Conservation (phyloP, 2,888 invertebrate species). For the Autographa gamma region DNA sequence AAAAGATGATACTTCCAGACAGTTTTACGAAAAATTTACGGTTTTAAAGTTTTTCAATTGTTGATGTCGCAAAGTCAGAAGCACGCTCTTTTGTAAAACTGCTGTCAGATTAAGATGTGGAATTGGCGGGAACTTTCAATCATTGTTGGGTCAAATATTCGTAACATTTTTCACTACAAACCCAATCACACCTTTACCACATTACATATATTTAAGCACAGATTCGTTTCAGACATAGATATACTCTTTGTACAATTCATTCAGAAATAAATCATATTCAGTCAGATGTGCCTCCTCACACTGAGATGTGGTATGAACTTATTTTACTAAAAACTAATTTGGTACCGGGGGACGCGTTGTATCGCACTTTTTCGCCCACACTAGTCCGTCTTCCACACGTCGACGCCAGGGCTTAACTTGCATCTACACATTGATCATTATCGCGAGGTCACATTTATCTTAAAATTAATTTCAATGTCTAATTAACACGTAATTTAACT, state of each 20-base stretch:
- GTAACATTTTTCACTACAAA: constrained; percentile 41
- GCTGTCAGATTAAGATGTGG: not conserved
- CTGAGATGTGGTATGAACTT: constrained; percentile 56
- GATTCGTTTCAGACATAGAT: constrained; percentile 56
- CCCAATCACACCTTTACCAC: constrained; percentile 45
- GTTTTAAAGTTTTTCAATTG: not conserved
- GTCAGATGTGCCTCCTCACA: constrained; percentile 63
- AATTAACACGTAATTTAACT: constrained; percentile 69
- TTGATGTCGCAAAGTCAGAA: not conserved
- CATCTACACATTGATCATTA: constrained; percentile 54
- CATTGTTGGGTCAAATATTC: constrained; percentile 47
- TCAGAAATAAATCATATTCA: constrained; percentile 65
- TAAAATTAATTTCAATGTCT: constrained; percentile 63
- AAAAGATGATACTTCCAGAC: not conserved
- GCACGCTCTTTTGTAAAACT: not conserved
- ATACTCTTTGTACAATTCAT: constrained; percentile 53
- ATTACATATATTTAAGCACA: constrained; percentile 51
- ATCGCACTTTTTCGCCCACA: constrained; percentile 18
- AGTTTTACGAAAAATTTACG: not conserved
- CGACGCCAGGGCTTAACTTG: constrained; percentile 33
- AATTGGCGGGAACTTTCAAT: constrained; percentile 19
- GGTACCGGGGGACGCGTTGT: constrained; percentile 44
- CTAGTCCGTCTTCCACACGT: constrained; percentile 28
- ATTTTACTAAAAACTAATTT: constrained; percentile 49
- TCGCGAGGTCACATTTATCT: constrained; percentile 71